A percentile compares a stretch with the other conserved stretches of the same genome.
These are phyloP conservation scores for Cyclophora punctaria DNA, from an alignment of 2,888 invertebrate genomes.

Conservation along the genomic window DNA sequence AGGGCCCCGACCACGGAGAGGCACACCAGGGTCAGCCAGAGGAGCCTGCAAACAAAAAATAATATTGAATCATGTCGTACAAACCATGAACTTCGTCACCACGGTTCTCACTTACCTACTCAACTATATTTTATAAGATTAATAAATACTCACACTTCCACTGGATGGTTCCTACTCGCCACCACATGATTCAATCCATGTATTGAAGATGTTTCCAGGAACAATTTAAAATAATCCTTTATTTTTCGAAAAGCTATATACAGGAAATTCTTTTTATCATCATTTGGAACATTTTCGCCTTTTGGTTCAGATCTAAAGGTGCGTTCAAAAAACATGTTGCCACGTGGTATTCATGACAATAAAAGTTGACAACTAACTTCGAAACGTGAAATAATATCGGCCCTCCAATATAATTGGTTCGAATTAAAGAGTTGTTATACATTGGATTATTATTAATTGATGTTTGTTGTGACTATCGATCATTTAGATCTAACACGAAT, in stretches of 20 bases:
- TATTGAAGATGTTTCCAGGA: conserved; percentile 68
- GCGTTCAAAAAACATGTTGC: too few relatives aligned
- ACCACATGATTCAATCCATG: conserved; percentile 73
- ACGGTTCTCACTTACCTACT: neutral
- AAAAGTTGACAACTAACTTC: too few relatives aligned
- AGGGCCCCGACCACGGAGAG: conserved; percentile 72
- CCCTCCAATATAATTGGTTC: too few relatives aligned
- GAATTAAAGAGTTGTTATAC: too few relatives aligned
- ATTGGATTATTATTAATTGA: too few relatives aligned
- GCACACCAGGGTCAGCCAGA: conserved; percentile 73
- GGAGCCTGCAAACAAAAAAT: conserved; percentile 43
- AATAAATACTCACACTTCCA: conserved; percentile 56
- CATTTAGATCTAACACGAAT: too few relatives aligned
- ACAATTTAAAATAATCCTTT: conserved; percentile 45
- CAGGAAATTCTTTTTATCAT: neutral
- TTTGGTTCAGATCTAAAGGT: neutral
- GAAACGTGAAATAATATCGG: too few relatives aligned
- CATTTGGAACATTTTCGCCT: neutral
- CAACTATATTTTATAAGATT: neutral
- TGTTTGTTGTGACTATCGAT: too few relatives aligned
- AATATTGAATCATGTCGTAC: neutral
- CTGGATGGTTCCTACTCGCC: conserved; percentile 50
- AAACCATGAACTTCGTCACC: neutral
- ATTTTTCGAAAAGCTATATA: neutral
- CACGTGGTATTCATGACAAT: too few relatives aligned